Base-by-base conservation (phyloP, 1,140 invertebrate species). In the Listronotus bonariensis region DNA sequence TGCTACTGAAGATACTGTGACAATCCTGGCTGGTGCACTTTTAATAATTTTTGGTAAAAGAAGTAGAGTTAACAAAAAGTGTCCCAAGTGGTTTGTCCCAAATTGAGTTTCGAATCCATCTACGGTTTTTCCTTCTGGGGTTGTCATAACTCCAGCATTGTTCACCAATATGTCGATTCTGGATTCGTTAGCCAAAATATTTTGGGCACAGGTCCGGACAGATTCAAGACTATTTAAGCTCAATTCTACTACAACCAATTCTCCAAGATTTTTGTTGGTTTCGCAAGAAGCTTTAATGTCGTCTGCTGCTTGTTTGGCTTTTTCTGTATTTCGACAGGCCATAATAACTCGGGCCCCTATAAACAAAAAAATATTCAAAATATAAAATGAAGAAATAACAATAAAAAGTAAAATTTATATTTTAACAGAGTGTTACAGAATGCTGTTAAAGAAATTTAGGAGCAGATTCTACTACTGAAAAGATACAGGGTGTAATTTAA, bases 31-130 rank as follows among this genome's bases (percentile, higher is more conserved):
- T 4, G 79, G 73, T 0, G 82, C 46, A 48, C 72, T 74, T 56
- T 79, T 74, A 67, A 83, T 77, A 12, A 88, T 78, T 71, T 82
- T 83, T 5, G 84, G 84, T 53, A 96, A 69, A 0, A 97, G 77
- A 12, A 97, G 76, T 61, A 87, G 82, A 0, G 93, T 96, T 0
- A 97, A 80, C 31, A 95, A 81, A 74, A 95, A 96, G 72, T 95
- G 93, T 0, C 91, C 91, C 51, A 93, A 78, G 77, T 93, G 87
- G 76, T 93, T 93, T 0, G 88, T 86, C 12, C 88, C 89, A 14
- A 93, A 80, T 65, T 93, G 89, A 53, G 84, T 84, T 76, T 96
- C 95, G 74, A 90, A 89, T 1, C 92, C 92, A 71, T 96, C 92
- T 62, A 84, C 84, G 0, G 88, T 89, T 60, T 83, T 83, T 41